Percentiles rank a stretch among this genome's conserved stretches.
phyloP scores from a whole-genome alignment of 2,797 vertebrate species.

The Todus mexicanus region DNA sequence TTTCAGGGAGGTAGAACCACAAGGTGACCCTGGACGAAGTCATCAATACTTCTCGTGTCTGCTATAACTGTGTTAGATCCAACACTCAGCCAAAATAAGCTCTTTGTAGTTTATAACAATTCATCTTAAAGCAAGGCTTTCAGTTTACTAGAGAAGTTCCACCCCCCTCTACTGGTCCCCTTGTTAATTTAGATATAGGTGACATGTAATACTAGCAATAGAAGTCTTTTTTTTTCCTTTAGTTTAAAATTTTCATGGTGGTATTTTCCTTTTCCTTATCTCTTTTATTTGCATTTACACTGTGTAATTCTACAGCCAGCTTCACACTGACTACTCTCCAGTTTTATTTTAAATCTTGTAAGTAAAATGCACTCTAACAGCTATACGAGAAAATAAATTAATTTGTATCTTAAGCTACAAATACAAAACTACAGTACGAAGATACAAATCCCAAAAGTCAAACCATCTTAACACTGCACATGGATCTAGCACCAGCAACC shows the following conservation, averaged over 20 bases:
- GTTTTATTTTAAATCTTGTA: neutral
- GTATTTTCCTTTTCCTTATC: neutral
- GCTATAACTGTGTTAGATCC: neutral
- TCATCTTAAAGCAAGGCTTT: neutral
- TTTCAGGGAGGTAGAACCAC: neutral
- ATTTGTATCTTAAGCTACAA: neutral
- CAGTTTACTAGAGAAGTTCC: neutral
- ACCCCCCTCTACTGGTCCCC: neutral
- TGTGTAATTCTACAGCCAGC: neutral
- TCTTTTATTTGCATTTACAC: neutral
- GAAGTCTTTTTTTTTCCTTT: no score
- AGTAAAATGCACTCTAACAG: neutral
- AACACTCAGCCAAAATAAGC: neutral
- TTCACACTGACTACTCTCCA: neutral
- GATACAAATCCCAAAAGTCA: neutral
- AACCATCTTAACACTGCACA: neutral
- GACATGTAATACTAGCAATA: neutral
- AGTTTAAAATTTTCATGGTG: neutral
- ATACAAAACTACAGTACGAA: neutral
- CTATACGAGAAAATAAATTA: neutral
- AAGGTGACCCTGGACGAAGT: neutral
- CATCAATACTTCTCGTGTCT: neutral
- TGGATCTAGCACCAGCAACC: neutral
- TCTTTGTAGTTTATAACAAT: neutral
- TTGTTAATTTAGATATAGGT: neutral